Conservation (phyloP, 2,797 vertebrate genomes). For the Glossophaga mutica region DNA sequence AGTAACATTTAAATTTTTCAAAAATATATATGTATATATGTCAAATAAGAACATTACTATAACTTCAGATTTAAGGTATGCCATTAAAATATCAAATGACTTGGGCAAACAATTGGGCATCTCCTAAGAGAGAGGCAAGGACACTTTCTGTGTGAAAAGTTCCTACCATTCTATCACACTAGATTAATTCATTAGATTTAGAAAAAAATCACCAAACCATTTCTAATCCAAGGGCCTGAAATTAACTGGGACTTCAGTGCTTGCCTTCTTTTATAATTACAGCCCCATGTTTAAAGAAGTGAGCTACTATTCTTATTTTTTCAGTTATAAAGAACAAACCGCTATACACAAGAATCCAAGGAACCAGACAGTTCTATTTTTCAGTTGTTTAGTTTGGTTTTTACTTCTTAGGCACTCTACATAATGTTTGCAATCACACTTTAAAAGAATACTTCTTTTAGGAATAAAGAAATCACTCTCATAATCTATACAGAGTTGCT, state of each 20-base stretch:
- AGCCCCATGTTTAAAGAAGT: neutral
- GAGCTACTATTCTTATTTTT: neutral
- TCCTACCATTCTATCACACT: neutral
- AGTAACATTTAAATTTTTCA: neutral
- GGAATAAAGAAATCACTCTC: conserved; percentile 13
- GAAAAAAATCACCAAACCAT: neutral
- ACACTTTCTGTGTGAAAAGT: neutral
- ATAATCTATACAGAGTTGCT: neutral
- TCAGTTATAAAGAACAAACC: neutral
- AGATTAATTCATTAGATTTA: no score
- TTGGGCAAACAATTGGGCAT: neutral
- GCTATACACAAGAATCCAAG: neutral
- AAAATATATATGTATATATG: neutral
- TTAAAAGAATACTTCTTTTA: conserved; percentile 42
- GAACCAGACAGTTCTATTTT: neutral
- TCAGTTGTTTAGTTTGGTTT: neutral
- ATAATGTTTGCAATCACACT: neutral
- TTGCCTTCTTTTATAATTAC: neutral
- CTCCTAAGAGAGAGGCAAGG: neutral
- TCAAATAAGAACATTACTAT: neutral
- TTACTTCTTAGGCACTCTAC: neutral
- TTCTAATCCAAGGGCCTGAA: neutral
- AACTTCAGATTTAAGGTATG: neutral
- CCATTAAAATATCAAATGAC: conserved; percentile 9
- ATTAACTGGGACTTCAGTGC: neutral